Percentiles rank a stretch among this genome's conserved stretches.
phyloP scores from a whole-genome alignment of 2,888 invertebrate species.

The Acleris holmiana region DNA sequence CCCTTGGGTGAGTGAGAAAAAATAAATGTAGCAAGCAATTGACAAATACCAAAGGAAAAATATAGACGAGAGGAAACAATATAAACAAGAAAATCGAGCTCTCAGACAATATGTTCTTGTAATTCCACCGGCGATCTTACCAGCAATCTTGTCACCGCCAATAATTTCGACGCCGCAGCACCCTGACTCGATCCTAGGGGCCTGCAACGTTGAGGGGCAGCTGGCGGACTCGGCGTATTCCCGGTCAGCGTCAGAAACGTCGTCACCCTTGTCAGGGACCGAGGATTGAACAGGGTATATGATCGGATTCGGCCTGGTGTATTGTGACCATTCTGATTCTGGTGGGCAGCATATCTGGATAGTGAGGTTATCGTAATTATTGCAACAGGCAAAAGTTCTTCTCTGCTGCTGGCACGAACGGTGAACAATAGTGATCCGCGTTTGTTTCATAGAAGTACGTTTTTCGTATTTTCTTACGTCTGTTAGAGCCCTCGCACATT shows the following conservation, averaged over 20 bases:
- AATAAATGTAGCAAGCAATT: no score
- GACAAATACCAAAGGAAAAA: no score
- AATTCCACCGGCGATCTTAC: slow-evolving; percentile 4
- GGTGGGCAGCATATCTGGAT: slow-evolving; percentile 50
- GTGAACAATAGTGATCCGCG: no score
- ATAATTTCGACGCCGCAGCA: slow-evolving; percentile 39
- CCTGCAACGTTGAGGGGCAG: slow-evolving; percentile 34
- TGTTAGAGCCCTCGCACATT: no score
- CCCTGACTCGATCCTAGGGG: slow-evolving; percentile 35
- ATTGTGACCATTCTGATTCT: slow-evolving; percentile 40
- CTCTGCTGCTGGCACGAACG: no score
- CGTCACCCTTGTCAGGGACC: slow-evolving; percentile 11
- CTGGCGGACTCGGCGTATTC: slow-evolving; percentile 24
- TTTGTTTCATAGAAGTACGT: no score
- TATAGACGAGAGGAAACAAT: no score
- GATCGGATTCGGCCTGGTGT: slow-evolving; percentile 20
- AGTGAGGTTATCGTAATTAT: not conserved
- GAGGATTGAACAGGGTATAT: slow-evolving; percentile 7
- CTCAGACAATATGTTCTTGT: no score
- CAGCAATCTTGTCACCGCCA: slow-evolving; percentile 36
- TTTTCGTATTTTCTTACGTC: no score
- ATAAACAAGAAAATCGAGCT: no score
- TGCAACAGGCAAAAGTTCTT: no score
- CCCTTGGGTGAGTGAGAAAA: no score
- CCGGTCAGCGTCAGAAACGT: slow-evolving; percentile 13